phyloP scores from a whole-genome alignment of 2,888 invertebrate species.

The Mimachlamys varia region DNA sequence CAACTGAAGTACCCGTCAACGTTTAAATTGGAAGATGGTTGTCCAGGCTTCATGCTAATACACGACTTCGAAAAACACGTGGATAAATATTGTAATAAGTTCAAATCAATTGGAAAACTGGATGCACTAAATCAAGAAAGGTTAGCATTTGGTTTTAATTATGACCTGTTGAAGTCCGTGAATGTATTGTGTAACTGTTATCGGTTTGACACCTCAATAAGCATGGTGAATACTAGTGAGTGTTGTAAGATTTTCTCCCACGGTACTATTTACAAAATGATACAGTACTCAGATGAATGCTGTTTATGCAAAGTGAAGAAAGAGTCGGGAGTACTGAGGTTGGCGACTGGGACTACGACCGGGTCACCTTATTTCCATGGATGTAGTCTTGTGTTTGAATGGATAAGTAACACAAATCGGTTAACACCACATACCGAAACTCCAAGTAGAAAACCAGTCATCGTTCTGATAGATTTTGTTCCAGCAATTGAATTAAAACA shows the following conservation, averaged over 20 bases:
- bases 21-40: neutral
- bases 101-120: neutral
- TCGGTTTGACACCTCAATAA: neutral
- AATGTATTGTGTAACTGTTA: slow-evolving; percentile 1
- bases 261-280: neutral
- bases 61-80: neutral
- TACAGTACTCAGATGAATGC: neutral
- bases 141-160: neutral
- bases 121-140: neutral
- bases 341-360: neutral
- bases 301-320: neutral
- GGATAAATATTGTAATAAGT: neutral
- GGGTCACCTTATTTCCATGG: slow-evolving; percentile 1
- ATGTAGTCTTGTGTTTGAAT: slow-evolving; percentile 20
- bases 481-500: neutral
- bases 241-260: neutral
- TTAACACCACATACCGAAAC: neutral
- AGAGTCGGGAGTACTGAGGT: neutral
- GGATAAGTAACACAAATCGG: neutral
- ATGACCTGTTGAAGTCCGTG: slow-evolving; percentile 7
- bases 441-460: neutral
- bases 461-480: slow-evolving; percentile 21
- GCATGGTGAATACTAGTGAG: neutral
- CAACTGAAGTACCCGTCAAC: neutral
- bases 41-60: neutral